A percentile compares a stretch with the other conserved stretches of the same genome.
These are phyloP conservation scores for Isotomurus palustris DNA, from an alignment of 2,888 invertebrate species.

Conservation along the genomic window DNA sequence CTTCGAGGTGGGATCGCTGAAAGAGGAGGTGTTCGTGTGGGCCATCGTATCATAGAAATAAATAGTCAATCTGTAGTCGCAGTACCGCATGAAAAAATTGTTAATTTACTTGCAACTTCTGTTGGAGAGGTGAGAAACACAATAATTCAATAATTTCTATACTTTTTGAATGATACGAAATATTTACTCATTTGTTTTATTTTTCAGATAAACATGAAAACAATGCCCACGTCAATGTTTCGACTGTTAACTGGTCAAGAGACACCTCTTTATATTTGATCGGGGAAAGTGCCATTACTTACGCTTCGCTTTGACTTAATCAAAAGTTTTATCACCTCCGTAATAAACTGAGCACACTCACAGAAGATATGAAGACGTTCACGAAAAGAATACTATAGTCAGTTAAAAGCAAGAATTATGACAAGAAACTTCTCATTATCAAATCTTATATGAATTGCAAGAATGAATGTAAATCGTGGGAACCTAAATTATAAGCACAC, in stretches of 20 bases:
- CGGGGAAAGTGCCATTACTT: slow-evolving; percentile 39
- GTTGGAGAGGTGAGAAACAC: slow-evolving; percentile 89
- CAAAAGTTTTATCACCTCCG: slow-evolving; percentile 13
- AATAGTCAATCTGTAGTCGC: slow-evolving; percentile 99
- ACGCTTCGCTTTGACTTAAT: slow-evolving; percentile 25
- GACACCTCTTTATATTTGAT: slow-evolving; percentile 93
- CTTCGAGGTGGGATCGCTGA: slow-evolving; percentile 98
- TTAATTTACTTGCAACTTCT: slow-evolving; percentile 96
- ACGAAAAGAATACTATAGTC: too few species aligned
- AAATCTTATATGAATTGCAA: too few species aligned
- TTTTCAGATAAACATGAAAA: slow-evolving; percentile 97
- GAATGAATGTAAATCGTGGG: too few species aligned
- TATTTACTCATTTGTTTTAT: slow-evolving; percentile 18
- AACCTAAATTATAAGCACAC: too few species aligned
- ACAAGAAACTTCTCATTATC: too few species aligned
- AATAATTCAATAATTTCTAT: slow-evolving; percentile 1
- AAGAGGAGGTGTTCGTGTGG: slow-evolving; percentile 95
- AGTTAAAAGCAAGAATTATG: too few species aligned
- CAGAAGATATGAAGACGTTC: too few species aligned
- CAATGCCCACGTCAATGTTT: slow-evolving; percentile 99
- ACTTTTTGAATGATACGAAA: not conserved
- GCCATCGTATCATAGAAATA: slow-evolving; percentile 99
- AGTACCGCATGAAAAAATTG: slow-evolving; percentile 98
- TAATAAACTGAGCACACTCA: slow-evolving; percentile 13
- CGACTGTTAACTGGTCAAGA: slow-evolving; percentile 97